These are phyloP conservation scores for Idaea aversata DNA, from an alignment of 2,888 invertebrate species.

Conservation along the genomic window DNA sequence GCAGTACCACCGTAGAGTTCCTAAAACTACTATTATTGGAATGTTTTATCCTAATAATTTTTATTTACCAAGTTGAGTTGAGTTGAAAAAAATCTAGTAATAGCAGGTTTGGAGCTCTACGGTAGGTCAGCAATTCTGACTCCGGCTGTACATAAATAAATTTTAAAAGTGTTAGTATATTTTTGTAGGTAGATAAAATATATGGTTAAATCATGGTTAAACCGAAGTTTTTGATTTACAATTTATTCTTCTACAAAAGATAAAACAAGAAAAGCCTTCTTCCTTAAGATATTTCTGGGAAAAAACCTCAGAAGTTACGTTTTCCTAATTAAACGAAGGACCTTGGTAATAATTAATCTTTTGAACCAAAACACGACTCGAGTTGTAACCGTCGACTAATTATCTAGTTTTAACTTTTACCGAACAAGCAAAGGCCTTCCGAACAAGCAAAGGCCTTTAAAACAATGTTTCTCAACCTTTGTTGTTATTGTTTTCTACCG, in stretches of 20 bases:
- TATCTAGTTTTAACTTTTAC: not conserved
- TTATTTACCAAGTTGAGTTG: no score
- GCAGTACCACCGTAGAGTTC: no score
- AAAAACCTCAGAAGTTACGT: not conserved
- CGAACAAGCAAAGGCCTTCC: not conserved
- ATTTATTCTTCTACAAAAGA: not conserved
- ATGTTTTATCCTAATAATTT: no score
- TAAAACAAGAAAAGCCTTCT: not conserved
- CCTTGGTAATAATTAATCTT: not conserved
- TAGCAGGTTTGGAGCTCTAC: no score
- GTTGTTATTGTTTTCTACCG: not conserved
- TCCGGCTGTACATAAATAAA: no score
- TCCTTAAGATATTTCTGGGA: not conserved
- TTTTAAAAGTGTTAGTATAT: no score
- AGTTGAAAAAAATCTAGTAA: no score
- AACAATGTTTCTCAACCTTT: not conserved
- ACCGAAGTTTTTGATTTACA: not conserved
- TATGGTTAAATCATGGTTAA: no score
- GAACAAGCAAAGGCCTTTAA: not conserved
- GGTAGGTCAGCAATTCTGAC: no score
- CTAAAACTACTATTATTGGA: no score
- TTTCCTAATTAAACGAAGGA: not conserved
- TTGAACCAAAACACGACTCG: not conserved
- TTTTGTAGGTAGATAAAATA: no score
- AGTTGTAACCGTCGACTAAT: conserved; percentile 1